Conservation (phyloP, 2,797 vertebrate genomes). For the Fratercula arctica region DNA sequence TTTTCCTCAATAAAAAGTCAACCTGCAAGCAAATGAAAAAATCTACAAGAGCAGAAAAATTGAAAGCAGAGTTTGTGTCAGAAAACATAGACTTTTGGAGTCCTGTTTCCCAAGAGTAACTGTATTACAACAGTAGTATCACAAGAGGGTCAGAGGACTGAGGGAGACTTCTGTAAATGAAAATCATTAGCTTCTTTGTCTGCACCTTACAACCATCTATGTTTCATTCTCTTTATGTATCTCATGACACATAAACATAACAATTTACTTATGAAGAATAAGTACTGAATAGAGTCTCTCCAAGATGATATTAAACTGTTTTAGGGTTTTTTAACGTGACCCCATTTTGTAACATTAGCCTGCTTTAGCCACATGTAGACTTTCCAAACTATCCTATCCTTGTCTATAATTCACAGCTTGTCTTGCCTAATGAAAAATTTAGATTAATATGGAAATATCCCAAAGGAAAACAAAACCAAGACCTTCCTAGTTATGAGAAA, state of each 20-base stretch:
- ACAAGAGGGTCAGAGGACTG: fast-evolving
- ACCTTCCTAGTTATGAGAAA: background rate
- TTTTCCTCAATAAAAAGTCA: background rate
- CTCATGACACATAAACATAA: fast-evolving
- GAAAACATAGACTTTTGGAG: background rate
- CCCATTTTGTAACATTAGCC: background rate
- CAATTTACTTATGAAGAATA: background rate
- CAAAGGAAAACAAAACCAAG: background rate
- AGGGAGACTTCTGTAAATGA: background rate
- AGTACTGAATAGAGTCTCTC: background rate
- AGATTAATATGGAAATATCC: background rate
- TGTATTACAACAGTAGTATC: background rate
- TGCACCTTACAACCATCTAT: background rate
- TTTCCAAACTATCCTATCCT: background rate
- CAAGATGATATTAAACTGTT: background rate
- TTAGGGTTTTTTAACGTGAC: background rate
- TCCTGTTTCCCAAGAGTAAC: background rate
- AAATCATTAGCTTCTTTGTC: background rate
- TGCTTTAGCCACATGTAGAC: background rate
- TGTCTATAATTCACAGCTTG: background rate
- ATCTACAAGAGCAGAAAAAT: background rate
- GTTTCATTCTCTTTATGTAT: background rate
- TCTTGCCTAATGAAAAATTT: background rate
- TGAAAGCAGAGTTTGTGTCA: background rate
- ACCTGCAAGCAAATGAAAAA: slow-evolving; percentile 1